Evolutionary conservation across 2,888 invertebrate species (phyloP).

Genomic region (Agapostemon virescens): DNA sequence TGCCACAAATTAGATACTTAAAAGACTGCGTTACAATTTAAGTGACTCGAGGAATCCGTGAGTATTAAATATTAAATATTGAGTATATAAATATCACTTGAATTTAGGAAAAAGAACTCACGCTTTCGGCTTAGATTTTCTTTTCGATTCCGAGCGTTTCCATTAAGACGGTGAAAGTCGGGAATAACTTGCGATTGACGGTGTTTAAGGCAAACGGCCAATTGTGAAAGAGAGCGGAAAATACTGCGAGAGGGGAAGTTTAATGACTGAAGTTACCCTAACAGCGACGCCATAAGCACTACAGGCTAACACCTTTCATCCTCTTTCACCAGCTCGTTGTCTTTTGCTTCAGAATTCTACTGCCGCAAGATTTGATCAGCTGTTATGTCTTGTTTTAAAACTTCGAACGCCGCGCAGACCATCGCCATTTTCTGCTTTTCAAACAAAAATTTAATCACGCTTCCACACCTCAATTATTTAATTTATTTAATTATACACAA

Average conservation of each 20-base stretch:
- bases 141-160: not conserved
- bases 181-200: slow-evolving; percentile 43
- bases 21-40: not conserved
- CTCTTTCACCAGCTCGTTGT: slow-evolving; percentile 60
- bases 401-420: not conserved
- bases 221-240: slow-evolving; percentile 46
- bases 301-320: slow-evolving; percentile 51
- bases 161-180: slow-evolving; percentile 22
- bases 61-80: no score
- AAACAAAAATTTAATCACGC: not conserved
- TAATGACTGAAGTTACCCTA: slow-evolving; percentile 62
- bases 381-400: slow-evolving; percentile 9
- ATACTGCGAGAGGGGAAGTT: slow-evolving; percentile 59
- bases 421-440: not conserved
- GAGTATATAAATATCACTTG: not conserved
- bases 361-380: slow-evolving; percentile 28
- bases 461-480: not conserved
- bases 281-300: slow-evolving; percentile 47
- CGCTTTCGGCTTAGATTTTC: not conserved
- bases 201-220: slow-evolving; percentile 42
- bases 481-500: not conserved
- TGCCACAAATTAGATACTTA: not conserved
- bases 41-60: not conserved
- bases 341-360: slow-evolving; percentile 24
- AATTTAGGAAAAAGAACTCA: not conserved